phyloP scores from a whole-genome alignment of 2,888 invertebrate species.

The Drosophila meridionalis region DNA sequence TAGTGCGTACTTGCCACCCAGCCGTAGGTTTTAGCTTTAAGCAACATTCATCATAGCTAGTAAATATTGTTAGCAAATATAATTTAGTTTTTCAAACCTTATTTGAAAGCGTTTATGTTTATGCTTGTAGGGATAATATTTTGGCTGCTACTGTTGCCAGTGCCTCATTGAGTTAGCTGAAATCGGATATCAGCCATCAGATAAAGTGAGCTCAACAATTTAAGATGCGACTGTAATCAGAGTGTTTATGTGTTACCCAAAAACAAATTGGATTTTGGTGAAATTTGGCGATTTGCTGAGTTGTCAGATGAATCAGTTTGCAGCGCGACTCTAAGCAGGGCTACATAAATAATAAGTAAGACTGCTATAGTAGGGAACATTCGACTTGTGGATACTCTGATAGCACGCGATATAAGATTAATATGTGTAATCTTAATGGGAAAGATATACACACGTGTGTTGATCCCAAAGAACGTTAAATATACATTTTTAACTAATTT shows the following conservation, averaged over 20 bases:
- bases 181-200: neutral
- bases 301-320: neutral
- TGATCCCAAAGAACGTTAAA: neutral
- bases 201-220: neutral
- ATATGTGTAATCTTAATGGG: neutral
- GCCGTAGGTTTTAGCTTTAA: conserved; percentile 67
- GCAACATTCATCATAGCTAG: conserved; percentile 12
- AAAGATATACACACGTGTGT: neutral
- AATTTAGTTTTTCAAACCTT: conserved; percentile 26
- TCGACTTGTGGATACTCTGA: neutral
- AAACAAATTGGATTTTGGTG: neutral
- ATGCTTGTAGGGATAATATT: neutral
- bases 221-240: conserved; percentile 25
- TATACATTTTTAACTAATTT: neutral
- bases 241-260: neutral
- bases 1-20: conserved; percentile 73
- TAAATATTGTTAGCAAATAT: conserved; percentile 37
- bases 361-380: neutral
- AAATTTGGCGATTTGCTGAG: neutral
- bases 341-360: neutral
- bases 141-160: neutral
- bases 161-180: neutral
- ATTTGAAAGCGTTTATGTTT: neutral
- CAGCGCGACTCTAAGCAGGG: neutral
- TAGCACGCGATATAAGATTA: neutral